phyloP scores from a whole-genome alignment of 2,797 vertebrate species.

The Lepilemur septentrionalis region DNA sequence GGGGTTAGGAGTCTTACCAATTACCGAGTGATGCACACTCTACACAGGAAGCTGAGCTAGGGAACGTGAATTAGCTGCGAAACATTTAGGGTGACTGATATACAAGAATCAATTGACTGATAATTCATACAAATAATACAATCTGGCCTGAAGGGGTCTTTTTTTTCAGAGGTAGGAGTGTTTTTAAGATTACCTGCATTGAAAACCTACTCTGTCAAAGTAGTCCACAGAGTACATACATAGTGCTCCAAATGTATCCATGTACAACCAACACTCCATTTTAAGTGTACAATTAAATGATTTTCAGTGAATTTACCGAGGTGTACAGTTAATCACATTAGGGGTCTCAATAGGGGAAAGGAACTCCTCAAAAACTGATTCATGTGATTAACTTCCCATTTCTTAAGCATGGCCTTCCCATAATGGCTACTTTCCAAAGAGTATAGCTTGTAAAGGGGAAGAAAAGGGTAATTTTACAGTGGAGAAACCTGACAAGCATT shows the following conservation, averaged over 20 bases:
- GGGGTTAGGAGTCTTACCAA: neutral
- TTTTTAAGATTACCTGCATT: neutral
- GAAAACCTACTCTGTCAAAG: too few species aligned
- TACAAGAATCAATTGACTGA: too few species aligned
- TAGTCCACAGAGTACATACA: too few species aligned
- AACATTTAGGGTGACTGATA: neutral
- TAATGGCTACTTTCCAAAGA: neutral
- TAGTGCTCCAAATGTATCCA: too few species aligned
- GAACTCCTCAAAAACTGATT: too few species aligned
- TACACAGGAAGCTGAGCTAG: neutral
- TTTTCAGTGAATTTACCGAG: too few species aligned
- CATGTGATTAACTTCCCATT: neutral
- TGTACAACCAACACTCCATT: too few species aligned
- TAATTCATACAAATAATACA: neutral
- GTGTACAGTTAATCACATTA: too few species aligned
- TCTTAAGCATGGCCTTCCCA: neutral
- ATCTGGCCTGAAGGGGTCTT: neutral
- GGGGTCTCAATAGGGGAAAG: too few species aligned
- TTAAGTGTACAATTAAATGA: too few species aligned
- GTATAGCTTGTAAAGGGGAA: neutral
- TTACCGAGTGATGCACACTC: neutral
- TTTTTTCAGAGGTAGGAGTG: accelerated
- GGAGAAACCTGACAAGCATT: neutral
- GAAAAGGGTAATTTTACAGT: neutral
- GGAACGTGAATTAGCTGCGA: neutral